Base-by-base conservation (phyloP, 2,113 vertebrate genomes). In the Halichoerus grypus region DNA sequence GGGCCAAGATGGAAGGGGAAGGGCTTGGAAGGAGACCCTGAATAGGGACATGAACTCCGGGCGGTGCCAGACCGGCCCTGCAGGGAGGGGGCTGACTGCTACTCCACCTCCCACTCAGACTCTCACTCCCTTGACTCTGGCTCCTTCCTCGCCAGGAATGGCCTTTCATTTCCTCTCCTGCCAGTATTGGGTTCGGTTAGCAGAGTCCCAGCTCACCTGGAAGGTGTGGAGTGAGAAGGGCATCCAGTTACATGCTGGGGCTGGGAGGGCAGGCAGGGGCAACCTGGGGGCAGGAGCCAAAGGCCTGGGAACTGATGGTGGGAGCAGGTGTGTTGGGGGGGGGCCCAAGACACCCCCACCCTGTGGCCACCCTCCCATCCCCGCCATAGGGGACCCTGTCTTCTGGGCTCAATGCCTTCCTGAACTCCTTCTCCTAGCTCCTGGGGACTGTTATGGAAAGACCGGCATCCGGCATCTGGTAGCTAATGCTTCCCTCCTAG, bases 181-280 rank as follows among this genome's bases (percentile, higher is more conserved):
- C 36, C 0, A 51, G 93, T 88, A 61, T 91, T 95, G 92, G 87
- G 42, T 97, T 97, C 65, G 55, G 91, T 94, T 92, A 96, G 85
- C 77, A 96, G 97, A 97, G 94, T 46, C 90, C 63, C 61, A 61
- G 89, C 63, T 95, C 65, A 87, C 94, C 59, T 51, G 72, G 83
- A 85, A 87, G 69, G 84, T 87, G 81, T 36, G 0, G 84, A 90
- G 91, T 84, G 96, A 97, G 77, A 39, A 67, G 42, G 80, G 84
- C 53, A 0, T 97, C 93, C 79, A 83, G 55, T 90, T 94, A 95
- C 92, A 87, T 81, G 39, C 59, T 53, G n/a, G 82, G 36, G 13
- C 69, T 55, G 28, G 31, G 67, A 42, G 26, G 39, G 6, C 39
- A 13, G 46, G 87, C 53, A 15, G 42, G 72, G 85, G 82, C 51